Evolutionary conservation across 2,797 vertebrate genomes (phyloP).

Genomic region (Chaenodraco wilsoni): DNA sequence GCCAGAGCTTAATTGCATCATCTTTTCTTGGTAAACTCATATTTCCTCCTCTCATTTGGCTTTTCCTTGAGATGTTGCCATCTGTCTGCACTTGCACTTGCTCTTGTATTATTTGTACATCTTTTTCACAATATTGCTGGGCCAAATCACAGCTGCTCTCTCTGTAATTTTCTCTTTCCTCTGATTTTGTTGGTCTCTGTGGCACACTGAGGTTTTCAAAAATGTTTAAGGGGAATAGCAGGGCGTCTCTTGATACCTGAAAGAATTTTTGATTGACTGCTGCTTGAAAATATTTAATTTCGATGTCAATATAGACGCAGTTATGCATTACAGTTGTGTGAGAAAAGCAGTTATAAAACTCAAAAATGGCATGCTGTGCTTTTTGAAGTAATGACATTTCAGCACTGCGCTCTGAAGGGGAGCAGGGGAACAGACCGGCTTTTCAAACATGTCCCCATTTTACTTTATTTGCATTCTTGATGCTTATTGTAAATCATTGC

Average conservation of each 20-base stretch:
- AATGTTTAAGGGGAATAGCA: conserved; percentile 37
- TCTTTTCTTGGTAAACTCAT: conserved; percentile 68
- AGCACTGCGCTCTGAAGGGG: conserved; percentile 25
- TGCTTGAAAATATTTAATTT: conserved; percentile 46
- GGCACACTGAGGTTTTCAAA: conserved; percentile 15
- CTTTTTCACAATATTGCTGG: conserved; percentile 46
- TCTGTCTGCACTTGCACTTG: conserved; percentile 59
- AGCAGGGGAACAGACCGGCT: conserved; percentile 40
- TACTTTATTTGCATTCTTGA: conserved; percentile 62
- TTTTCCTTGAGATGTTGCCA: conserved; percentile 69
- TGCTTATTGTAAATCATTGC: conserved; percentile 66
- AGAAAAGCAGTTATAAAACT: conserved; percentile 28
- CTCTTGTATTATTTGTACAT: conserved; percentile 64
- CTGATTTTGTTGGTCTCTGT: conserved; percentile 20
- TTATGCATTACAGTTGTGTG: conserved; percentile 38
- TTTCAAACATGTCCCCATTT: conserved; percentile 58
- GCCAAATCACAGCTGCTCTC: conserved; percentile 53
- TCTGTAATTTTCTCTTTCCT: conserved; percentile 52
- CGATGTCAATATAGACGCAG: conserved; percentile 42
- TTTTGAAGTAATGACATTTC: conserved; percentile 55
- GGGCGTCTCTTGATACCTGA: conserved; percentile 29
- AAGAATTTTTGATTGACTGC: conserved; percentile 48
- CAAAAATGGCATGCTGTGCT: conserved; percentile 48
- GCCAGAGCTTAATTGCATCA: conserved; percentile 70
- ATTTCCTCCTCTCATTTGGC: conserved; percentile 71